Conservation (phyloP, 2,113 vertebrate genomes). For the Elachura formosa region DNA sequence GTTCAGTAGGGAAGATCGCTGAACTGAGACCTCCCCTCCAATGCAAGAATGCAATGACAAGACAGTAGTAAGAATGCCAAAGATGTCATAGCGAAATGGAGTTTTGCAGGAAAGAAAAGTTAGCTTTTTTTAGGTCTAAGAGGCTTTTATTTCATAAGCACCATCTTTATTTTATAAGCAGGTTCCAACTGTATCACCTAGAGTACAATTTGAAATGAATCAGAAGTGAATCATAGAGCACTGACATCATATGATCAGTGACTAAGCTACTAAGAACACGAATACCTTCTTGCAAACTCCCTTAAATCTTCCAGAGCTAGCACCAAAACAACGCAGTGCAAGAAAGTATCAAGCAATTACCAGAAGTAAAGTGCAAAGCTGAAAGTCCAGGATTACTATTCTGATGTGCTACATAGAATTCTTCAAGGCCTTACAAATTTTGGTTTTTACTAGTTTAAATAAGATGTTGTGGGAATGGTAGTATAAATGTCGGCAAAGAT, state of each 20-base stretch:
- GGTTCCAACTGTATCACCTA: background rate
- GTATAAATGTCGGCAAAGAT: background rate
- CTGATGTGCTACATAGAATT: background rate
- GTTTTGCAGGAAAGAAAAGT: background rate
- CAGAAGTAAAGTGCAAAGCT: background rate
- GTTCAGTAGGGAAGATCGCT: background rate
- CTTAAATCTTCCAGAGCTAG: background rate
- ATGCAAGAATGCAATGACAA: background rate
- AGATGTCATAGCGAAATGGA: background rate
- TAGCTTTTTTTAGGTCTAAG: background rate
- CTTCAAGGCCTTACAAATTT: background rate
- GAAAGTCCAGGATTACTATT: background rate
- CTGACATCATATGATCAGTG: slow-evolving; percentile 6
- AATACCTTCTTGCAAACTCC: slow-evolving; percentile 4
- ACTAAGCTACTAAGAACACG: background rate
- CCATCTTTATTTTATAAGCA: background rate
- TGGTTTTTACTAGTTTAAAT: background rate
- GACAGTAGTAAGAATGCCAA: background rate
- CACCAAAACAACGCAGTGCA: background rate
- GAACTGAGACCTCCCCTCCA: background rate
- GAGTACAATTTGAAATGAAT: background rate
- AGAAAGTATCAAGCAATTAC: background rate
- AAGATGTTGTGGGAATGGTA: background rate
- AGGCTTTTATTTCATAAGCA: background rate
- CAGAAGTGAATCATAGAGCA: slow-evolving; percentile 32